Evolutionary conservation across 2,888 invertebrate species (phyloP), one percentile per base, ranked within the genome.

Genomic region (Orthonychiurus folsomi): DNA sequence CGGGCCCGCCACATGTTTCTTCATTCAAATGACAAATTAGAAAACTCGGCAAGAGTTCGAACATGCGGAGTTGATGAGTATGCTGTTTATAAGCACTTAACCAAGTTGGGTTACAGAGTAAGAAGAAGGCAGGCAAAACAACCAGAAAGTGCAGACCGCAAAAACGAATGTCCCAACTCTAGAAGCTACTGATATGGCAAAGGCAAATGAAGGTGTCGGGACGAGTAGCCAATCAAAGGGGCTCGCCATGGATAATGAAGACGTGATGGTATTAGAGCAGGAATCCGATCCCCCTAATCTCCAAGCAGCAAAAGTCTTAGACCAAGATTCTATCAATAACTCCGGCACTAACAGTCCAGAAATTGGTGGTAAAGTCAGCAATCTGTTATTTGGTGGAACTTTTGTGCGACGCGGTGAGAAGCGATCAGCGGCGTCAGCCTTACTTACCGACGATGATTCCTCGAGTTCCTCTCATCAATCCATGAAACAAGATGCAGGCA

Each of bases 1-100:
- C 54, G 62, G 25, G 60, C 62, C 3, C 59, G 65, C 21, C 25
- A n/a, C 48, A 57, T 65, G 1, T 28, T 65, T 3, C 23, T 65
- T 9, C 23, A 53, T 50, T 37, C 61, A 1, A 37, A 52, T 26
- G 12, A 12, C 28, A 18, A 25, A 20, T 12, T 5, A 21, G n/a
- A 23, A 3, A 2, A 1, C 23, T 25, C 1, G 1, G 60, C n/a
- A 2, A 9, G 5, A 15, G 24, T 56, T 25, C 9, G 12, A 9
- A 12, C 52, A 5, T 65, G 62, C 56, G 23, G 18, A 5, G 25
- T 48, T 26, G 60, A 60, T 12, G 62, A 65, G 12, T 65, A 62
- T 48, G 28, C 65, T 21, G 65, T 65, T 1, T 65, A 55, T 27
- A 65, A 65, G 26, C 48, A 57, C 48, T 56, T 65, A n/a, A 23